Evolutionary conservation across 2,888 invertebrate genomes (phyloP), one percentile per base, ranked within the genome.

Genomic region (Clusia tigrina): DNA sequence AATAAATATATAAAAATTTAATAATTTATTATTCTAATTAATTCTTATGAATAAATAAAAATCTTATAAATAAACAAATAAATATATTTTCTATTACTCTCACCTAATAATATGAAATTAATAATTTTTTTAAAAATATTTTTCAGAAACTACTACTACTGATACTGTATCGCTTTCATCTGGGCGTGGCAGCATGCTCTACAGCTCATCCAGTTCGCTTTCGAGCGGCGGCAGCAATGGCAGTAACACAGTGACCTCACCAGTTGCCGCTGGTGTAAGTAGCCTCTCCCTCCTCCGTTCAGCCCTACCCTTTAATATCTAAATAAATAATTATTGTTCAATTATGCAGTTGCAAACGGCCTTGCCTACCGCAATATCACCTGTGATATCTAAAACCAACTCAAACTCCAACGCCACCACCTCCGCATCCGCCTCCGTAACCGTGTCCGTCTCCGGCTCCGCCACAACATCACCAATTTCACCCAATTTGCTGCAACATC

Each of bases 191-290:
- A 79, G 82, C 62, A 77, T 80, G 66, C 71, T 86, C 72, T 87
- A 86, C 69, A 85, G 85, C 69, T 85, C 85, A 69, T 85, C 85
- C 52, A 85, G 85, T 71, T 85, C 85, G 66, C 74, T 85, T 64
- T 85, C 85, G 65, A 85, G 85, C 71, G 84, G 83, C 60, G 74
- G 74, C 73, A 70, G 71, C 54, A 71, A 67, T 64, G 83, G 81
- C 65, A 71, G 74, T 67, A 83, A 85, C 58, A 85, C 85, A 66
- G 83, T 85, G 63, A 85, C 84, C 69, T 84, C 86, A 66, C 85
- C 86, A 71, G 74, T 81, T 66, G 78, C 78, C 69, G 74, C 79
- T 71, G 78, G 75, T 73, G 82, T 83, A 76, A 81, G 81, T 78
- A 70, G n/a, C n/a, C n/a, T n/a, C n/a, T n/a, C n/a, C n/a, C n/a